Evolutionary conservation across 2,888 invertebrate genomes (phyloP).

Genomic region (Cataglyphis livida): DNA sequence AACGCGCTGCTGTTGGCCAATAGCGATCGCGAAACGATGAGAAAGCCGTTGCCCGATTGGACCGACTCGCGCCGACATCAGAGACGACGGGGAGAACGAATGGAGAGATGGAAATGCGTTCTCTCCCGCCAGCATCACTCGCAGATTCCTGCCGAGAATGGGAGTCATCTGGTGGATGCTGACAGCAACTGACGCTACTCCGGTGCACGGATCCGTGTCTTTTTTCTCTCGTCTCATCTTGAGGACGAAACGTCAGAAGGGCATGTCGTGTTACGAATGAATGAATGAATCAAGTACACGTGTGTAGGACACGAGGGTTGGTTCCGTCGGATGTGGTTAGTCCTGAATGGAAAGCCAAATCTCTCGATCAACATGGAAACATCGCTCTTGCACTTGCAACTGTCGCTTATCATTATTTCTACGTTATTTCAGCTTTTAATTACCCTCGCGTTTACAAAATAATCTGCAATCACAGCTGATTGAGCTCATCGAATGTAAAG

Average conservation of each 20-base stretch:
- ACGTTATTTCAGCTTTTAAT: not conserved
- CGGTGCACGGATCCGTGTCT: not conserved
- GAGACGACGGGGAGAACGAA: conserved; percentile 45
- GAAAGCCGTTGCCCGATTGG: conserved; percentile 81
- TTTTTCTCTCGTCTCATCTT: conserved; percentile 2
- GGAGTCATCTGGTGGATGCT: conserved; percentile 80
- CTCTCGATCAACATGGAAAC: not conserved
- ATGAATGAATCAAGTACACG: conserved; percentile 38
- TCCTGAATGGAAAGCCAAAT: not conserved
- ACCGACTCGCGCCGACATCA: conserved; percentile 76
- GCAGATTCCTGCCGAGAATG: conserved; percentile 71
- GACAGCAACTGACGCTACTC: conserved; percentile 47
- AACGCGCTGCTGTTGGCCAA: conserved; percentile 80
- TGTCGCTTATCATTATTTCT: not conserved
- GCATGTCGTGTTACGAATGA: conserved; percentile 35
- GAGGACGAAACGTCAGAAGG: not conserved
- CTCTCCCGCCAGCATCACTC: conserved; percentile 73
- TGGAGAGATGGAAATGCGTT: conserved; percentile 74
- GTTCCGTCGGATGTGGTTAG: not conserved
- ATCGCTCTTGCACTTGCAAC: not conserved
- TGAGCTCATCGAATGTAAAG: not conserved
- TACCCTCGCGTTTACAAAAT: not conserved
- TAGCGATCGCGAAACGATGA: conserved; percentile 79
- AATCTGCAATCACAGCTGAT: not conserved
- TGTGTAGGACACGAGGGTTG: not conserved